Base-by-base conservation (phyloP, 2,888 invertebrate genomes). In the Tanaodytes sp. region DNA sequence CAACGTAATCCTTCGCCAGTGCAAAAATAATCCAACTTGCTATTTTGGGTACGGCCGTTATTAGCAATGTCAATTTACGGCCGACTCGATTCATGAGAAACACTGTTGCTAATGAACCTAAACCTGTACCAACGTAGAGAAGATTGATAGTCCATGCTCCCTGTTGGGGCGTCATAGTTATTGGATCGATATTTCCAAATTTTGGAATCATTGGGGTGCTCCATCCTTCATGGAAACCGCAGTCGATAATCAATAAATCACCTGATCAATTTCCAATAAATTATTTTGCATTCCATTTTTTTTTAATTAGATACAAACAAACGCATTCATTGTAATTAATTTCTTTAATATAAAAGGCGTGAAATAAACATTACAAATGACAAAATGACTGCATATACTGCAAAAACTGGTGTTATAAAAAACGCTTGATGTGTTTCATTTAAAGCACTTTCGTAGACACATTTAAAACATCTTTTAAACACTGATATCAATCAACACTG, bases 221-320 rank as follows among this genome's bases (percentile, higher is more conserved):
- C 84, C 84, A 84, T 71, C 84, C 84, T 55, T 84, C 84, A 66
- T 84, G 80, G 45, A 84, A 77, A 39, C 84, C 84, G 49, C 82
- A 80, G 65, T 84, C 84, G 73, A 84, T 72, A 68, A 83, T 76
- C 52, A 84, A 74, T 20, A 84, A 76, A 73, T 82, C 84, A 74
- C 84, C 84, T 84, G 55, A 6, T 65, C 33, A 46, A 31, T 64
- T 8, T 8, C 23, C 23, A n/a, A n/a, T n/a, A n/a, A n/a, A n/a
- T n/a, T n/a, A n/a, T n/a, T n/a, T n/a, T n/a, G n/a, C n/a, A n/a
- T n/a, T n/a, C n/a, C n/a, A n/a, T n/a, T n/a, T n/a, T n/a, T n/a
- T n/a, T n/a, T n/a, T n/a, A n/a, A n/a, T n/a, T n/a, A n/a, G n/a
- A n/a, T n/a, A n/a, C n/a, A n/a, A n/a, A n/a, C n/a, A n/a, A n/a